Percentiles rank a stretch among this genome's conserved stretches.
Evolutionary conservation across 2,113 vertebrate genomes (phyloP).

Genomic region (Polypterus senegalus): DNA sequence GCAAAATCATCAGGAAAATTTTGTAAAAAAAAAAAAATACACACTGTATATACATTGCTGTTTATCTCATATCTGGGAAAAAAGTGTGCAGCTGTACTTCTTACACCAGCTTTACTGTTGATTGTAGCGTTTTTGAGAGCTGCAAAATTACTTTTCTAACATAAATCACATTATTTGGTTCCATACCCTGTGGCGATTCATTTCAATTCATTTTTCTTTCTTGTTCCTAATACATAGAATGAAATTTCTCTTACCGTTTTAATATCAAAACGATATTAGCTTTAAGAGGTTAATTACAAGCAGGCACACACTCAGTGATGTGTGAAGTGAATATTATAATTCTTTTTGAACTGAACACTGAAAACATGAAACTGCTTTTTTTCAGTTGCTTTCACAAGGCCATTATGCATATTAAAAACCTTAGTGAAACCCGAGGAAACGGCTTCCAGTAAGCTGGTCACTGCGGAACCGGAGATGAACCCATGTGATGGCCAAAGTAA

Average conservation of each 20-base stretch:
- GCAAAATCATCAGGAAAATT: too few relatives aligned
- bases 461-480: neutral
- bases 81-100: too few relatives aligned
- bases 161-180: neutral
- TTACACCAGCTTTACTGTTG: too few relatives aligned
- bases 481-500: neutral
- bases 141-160: neutral
- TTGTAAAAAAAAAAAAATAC: too few relatives aligned
- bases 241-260: neutral
- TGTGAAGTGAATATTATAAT: slow-evolving; percentile 2
- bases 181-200: neutral
- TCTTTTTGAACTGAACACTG: neutral
- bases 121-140: too few relatives aligned
- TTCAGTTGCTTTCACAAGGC: neutral
- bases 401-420: neutral
- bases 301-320: neutral
- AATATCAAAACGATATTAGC: neutral
- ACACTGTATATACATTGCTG: too few relatives aligned
- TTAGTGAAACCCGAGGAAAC: slow-evolving; percentile 1
- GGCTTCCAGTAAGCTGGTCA: neutral
- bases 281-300: neutral
- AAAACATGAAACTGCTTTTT: neutral
- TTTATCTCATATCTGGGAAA: too few relatives aligned
- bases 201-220: neutral
- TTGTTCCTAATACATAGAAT: neutral